Conservation (phyloP, 2,888 invertebrate species). For the Pandemis corylana region DNA sequence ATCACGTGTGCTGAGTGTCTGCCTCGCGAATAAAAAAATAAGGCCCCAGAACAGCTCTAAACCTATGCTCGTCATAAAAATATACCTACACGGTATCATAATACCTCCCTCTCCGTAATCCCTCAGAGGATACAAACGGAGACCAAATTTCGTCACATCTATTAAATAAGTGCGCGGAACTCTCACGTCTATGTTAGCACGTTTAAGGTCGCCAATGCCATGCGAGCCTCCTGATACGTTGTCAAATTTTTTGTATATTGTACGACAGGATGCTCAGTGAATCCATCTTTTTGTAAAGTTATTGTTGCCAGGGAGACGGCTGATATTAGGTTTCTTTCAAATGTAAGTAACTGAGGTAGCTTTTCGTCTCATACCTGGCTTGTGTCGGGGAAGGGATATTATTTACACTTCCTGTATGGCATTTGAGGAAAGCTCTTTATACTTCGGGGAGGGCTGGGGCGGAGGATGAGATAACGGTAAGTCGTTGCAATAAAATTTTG, state of each 20-base stretch:
- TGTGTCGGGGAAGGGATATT: constrained; percentile 28
- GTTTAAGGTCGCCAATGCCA: constrained; percentile 10
- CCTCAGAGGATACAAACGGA: constrained; percentile 33
- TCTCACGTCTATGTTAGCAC: background rate
- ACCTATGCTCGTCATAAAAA: constrained; percentile 42
- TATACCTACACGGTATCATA: constrained; percentile 37
- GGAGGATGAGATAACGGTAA: constrained; percentile 10
- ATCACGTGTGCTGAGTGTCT: constrained; percentile 28
- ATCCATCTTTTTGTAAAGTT: constrained; percentile 43
- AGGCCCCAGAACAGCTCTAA: constrained; percentile 39
- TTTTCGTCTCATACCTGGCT: constrained; percentile 23
- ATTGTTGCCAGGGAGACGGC: constrained; percentile 39
- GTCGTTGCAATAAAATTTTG: constrained; percentile 10
- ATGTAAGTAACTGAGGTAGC: constrained; percentile 37
- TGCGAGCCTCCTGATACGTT: constrained; percentile 3
- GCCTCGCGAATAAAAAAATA: constrained; percentile 31
- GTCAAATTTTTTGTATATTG: constrained; percentile 37
- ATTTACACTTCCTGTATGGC: constrained; percentile 33
- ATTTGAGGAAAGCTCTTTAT: constrained; percentile 21
- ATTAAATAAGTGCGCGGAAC: constrained; percentile 9
- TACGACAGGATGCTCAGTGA: constrained; percentile 38
- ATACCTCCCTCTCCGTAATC: constrained; percentile 33
- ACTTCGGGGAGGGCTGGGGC: background rate
- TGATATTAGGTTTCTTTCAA: constrained; percentile 40
- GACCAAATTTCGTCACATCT: constrained; percentile 38